These are phyloP conservation scores for Hyphantria cunea DNA, from an alignment of 1,140 invertebrate genomes.

Conservation along the genomic window DNA sequence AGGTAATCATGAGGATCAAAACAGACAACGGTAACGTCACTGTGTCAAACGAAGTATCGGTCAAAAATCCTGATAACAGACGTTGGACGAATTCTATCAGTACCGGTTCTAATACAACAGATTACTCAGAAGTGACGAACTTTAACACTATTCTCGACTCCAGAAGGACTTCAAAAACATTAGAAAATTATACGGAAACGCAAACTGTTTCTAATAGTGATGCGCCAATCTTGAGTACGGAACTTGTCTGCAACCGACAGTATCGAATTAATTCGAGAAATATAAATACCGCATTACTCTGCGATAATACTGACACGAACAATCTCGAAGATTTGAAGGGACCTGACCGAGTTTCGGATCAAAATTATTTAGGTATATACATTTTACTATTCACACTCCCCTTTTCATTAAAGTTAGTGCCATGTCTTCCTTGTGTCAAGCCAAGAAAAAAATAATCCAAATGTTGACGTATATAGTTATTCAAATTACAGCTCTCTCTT, in stretches of 20 bases:
- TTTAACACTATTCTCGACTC: conserved; percentile 40
- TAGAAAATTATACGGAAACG: conserved; percentile 25
- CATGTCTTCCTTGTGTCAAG: too few species aligned
- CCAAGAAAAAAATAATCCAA: too few species aligned
- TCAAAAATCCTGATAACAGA: conserved; percentile 33
- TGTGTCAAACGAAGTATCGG: conserved; percentile 15
- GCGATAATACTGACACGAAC: conserved; percentile 27
- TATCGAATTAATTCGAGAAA: conserved; percentile 55
- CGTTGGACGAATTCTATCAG: conserved; percentile 43
- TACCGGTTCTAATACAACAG: conserved; percentile 29
- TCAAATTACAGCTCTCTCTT: too few species aligned
- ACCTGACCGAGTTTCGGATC: conserved; percentile 21
- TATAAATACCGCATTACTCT: conserved; percentile 28
- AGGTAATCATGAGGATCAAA: conserved; percentile 68
- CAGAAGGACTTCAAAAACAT: conserved; percentile 24
- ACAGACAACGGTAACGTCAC: conserved; percentile 63
- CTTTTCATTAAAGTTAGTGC: too few species aligned
- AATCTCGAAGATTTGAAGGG: conserved; percentile 41
- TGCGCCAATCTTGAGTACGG: conserved; percentile 30
- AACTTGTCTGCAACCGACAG: conserved; percentile 55
- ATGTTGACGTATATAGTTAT: too few species aligned
- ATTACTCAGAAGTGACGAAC: conserved; percentile 46
- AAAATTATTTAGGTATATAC: conserved; percentile 46
- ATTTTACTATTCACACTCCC: too few species aligned
- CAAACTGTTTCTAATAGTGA: conserved; percentile 14